Evolutionary conservation across 2,888 invertebrate genomes (phyloP), one percentile per base, ranked within the genome.

Genomic region (Oscheius sp.): DNA sequence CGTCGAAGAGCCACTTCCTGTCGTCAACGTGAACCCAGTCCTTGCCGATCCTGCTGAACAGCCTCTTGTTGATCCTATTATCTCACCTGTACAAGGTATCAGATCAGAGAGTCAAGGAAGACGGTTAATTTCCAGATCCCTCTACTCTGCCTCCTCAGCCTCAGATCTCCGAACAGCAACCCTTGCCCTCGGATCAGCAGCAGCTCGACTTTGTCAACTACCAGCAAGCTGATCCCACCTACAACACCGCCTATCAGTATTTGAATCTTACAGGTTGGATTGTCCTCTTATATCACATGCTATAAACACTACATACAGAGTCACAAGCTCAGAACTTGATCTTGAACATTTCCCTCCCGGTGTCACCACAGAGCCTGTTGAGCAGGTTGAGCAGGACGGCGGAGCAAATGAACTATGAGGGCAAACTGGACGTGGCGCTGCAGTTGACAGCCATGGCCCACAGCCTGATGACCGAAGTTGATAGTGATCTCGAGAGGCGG

Each of bases 341-440:
- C 37, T 7, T 70, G 21, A 70, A 70, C 58, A 59, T 70, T 33
- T 70, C 70, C 58, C 11, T 70, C 10, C 70, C 70, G 2, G 7
- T 21, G n/a, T 35, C 58, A 1, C 21, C 59, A 5, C 5, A n/a
- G 1, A 55, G 21, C 7, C 48, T 70, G 32, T 42, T 70, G 47
- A 21, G 5, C 2, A 57, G 59, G 35, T 33, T 70, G 32, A 13
- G 57, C 5, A 11, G n/a, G 13, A 37, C 58, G 9, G 33, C 70
- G 9, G n/a, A 2, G 11, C 48, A 57, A 32, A 57, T 70, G 58
- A 32, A 57, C 29, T 58, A 47, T 32, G 57, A 13, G 3, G 58
- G 37, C 5, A 70, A 70, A 58, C 58, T 70, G 32, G 70, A 70
- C 35, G 48, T 70, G 32, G 70, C 70, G 11, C 70, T 70, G 2